Evolutionary conservation across 92 coral and sea anemone genomes (phyloP).

Genomic region (Scolanthus callimorphus): DNA sequence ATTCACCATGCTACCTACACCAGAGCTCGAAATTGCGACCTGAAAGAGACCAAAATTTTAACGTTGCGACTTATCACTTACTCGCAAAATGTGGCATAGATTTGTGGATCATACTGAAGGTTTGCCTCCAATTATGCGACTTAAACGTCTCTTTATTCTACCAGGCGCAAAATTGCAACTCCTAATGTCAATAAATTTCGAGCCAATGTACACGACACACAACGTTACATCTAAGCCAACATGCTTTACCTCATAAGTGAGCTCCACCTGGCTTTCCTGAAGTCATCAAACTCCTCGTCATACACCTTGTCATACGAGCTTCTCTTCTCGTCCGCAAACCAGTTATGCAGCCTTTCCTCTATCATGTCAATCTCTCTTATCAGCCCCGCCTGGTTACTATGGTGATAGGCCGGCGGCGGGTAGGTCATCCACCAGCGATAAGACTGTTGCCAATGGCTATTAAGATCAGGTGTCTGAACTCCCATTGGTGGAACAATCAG

Average conservation of each 20-base stretch:
- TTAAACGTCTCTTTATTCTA: too few species aligned
- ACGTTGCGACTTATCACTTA: too few species aligned
- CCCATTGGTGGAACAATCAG: slow-evolving; percentile 3
- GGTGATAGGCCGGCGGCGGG: not conserved
- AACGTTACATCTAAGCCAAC: not conserved
- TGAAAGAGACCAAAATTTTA: too few species aligned
- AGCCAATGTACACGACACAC: not conserved
- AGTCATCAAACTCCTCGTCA: slow-evolving; percentile 1
- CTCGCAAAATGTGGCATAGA: too few species aligned
- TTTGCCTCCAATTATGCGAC: too few species aligned
- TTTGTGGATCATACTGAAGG: too few species aligned
- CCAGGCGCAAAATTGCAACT: too few species aligned
- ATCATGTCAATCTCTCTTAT: slow-evolving; percentile 30
- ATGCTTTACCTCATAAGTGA: too few species aligned
- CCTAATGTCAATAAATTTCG: too few species aligned
- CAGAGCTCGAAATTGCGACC: too few species aligned
- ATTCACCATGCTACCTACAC: too few species aligned
- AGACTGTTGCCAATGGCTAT: slow-evolving; percentile 7
- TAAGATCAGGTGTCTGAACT: not conserved
- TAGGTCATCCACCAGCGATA: not conserved
- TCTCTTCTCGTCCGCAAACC: slow-evolving; percentile 27
- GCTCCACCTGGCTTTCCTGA: not conserved
- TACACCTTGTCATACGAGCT: slow-evolving; percentile 17
- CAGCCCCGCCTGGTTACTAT: slow-evolving; percentile 4
- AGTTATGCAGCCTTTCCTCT: slow-evolving; percentile 20